Conservation (phyloP, 2,113 vertebrate species). For the Cnemophilus loriae region DNA sequence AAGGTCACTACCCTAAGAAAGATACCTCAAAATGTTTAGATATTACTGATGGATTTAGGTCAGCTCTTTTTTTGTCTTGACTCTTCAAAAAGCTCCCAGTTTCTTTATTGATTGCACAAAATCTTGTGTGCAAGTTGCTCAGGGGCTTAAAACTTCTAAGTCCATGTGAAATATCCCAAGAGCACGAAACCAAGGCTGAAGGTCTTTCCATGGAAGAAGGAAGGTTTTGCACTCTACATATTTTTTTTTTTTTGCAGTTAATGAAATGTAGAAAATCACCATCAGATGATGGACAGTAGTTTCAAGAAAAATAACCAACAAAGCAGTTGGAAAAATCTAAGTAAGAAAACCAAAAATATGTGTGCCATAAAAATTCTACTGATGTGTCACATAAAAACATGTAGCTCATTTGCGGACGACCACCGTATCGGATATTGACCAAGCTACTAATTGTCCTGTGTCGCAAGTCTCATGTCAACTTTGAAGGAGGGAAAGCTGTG, state of each 20-base stretch:
- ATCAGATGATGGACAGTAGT: neutral
- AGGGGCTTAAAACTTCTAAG: neutral
- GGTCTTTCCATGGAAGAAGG: neutral
- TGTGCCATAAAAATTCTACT: neutral
- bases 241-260: neutral
- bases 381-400: neutral
- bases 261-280: neutral
- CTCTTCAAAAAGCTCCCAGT: neutral
- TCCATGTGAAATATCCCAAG: neutral
- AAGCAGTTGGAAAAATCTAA: neutral
- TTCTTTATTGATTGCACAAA: neutral
- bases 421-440: neutral
- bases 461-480: neutral
- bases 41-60: neutral
- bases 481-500: neutral
- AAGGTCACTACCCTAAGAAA: neutral
- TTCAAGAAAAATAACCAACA: neutral
- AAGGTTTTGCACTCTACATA: neutral
- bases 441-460: neutral
- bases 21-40: neutral
- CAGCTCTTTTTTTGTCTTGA: neutral
- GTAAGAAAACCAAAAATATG: neutral
- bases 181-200: neutral
- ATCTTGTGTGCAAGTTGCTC: neutral
- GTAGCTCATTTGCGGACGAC: neutral